phyloP scores from a whole-genome alignment of 2,113 vertebrate species.

The Chelonoidis abingdonii region DNA sequence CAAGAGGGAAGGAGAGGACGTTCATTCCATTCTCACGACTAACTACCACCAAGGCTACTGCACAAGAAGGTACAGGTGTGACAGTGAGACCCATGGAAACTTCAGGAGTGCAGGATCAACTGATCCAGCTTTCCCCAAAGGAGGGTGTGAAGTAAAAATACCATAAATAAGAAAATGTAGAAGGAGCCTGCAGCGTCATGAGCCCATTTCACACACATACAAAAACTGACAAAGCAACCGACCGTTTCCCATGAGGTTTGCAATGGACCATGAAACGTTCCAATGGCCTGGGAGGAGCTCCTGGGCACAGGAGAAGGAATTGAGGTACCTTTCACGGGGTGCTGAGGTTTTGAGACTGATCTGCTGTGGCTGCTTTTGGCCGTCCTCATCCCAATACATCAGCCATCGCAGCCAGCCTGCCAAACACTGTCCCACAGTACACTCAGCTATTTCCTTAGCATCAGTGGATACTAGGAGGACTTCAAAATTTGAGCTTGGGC shows the following conservation, averaged over 20 bases:
- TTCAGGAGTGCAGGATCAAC: slow-evolving; percentile 42
- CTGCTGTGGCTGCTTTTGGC: not conserved
- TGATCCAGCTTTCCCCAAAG: slow-evolving; percentile 24
- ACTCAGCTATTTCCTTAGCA: not conserved
- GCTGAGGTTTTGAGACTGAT: slow-evolving; percentile 6
- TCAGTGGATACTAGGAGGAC: not conserved
- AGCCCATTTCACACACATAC: slow-evolving; percentile 51
- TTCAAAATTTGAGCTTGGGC: not conserved
- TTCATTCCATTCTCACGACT: slow-evolving; percentile 63
- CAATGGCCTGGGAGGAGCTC: not conserved
- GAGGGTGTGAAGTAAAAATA: slow-evolving; percentile 54
- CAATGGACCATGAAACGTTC: slow-evolving; percentile 58
- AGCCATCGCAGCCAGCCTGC: not conserved
- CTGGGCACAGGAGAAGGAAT: not conserved
- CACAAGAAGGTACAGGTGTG: slow-evolving; percentile 61
- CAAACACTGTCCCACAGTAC: not conserved
- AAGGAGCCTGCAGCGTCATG: slow-evolving; percentile 51
- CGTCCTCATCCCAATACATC: not conserved
- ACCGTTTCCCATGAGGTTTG: slow-evolving; percentile 65
- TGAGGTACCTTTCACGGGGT: not conserved
- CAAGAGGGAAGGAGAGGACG: not conserved
- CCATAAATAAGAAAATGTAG: slow-evolving; percentile 62
- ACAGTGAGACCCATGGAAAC: slow-evolving; percentile 56
- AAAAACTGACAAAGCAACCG: slow-evolving; percentile 45
- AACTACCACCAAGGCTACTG: slow-evolving; percentile 71